Evolutionary conservation across 1,140 invertebrate species (phyloP), one percentile per base, ranked within the genome.

Genomic region (Tetragnatha versicolor): DNA sequence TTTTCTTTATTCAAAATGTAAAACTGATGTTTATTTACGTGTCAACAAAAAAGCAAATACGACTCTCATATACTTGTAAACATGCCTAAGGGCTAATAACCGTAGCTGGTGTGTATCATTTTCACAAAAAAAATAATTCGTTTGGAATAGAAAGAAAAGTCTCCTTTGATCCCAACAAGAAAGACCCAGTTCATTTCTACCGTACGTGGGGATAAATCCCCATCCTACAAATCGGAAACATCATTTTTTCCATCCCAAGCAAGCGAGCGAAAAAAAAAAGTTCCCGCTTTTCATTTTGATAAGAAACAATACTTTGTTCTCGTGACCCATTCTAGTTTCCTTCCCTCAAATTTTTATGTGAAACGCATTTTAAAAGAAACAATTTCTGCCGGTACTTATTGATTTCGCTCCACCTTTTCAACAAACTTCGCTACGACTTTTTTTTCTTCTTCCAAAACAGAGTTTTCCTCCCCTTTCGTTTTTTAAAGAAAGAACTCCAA

Each of bases 271-370:
- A n/a, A n/a, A n/a, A n/a, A 63, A 63, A 63, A 63, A 42, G 9
- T 42, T 63, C 22, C 33, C 37, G 37, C 60, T 63, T 63, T 63
- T 63, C 60, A 63, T 63, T 63, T 63, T 63, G 60, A 63, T 63
- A 63, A 63, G 60, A 63, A 63, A 63, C 35, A 63, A 63, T 63
- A 63, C 60, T 42, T 27, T 63, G 35, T n/a, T 17, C 37, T 37
- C 37, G 60, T 42, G 37, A 63, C 60, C 60, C 35, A 42, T 63
- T 63, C 60, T 20, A 27, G 60, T 63, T 63, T 33, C 60, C 20
- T 42, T 63, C 37, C 35, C 22, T 25, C 25, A 37, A 68, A 68
- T 33, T 68, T 68, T 68, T 68, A 68, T 68, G 63, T 68, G 63
- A 49, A 68, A 37, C 42, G 42, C 63, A 47, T 68, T 68, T 47